Percentiles rank a stretch among this genome's conserved stretches.
phyloP scores from a whole-genome alignment of 2,888 invertebrate species.

The Drosophila pullipes region DNA sequence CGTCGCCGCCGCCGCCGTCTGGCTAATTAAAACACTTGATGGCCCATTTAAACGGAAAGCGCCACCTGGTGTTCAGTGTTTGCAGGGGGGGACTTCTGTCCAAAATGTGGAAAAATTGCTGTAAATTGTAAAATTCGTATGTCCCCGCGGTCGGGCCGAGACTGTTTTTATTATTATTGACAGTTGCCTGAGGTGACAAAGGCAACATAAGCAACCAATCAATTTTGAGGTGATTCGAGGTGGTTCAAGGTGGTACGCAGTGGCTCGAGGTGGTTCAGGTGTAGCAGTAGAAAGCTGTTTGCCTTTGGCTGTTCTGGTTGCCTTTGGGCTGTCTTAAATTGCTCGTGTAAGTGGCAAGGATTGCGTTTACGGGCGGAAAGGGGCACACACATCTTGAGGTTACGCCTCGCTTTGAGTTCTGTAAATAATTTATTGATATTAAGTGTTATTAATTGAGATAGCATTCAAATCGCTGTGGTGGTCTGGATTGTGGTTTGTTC shows the following conservation, averaged over 20 bases:
- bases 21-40: constrained; percentile 78
- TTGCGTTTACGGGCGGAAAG: neutral
- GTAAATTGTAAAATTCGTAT: constrained; percentile 67
- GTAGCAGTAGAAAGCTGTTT: neutral
- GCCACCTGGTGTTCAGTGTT: constrained; percentile 38
- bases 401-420: constrained; percentile 11
- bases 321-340: constrained; percentile 4
- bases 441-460: constrained; percentile 77
- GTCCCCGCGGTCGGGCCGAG: constrained; percentile 23
- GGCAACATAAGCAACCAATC: constrained; percentile 4
- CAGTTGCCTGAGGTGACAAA: constrained; percentile 25
- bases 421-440: constrained; percentile 73
- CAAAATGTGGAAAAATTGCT: constrained; percentile 36
- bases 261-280: neutral
- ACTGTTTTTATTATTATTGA: constrained; percentile 44
- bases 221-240: neutral
- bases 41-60: constrained; percentile 55
- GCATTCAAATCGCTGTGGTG: constrained; percentile 36
- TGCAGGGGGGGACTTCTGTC: neutral
- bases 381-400: neutral
- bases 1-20: constrained; percentile 4
- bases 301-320: neutral
- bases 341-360: neutral
- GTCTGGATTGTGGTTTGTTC: constrained; percentile 33
- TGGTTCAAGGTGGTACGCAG: neutral